Conservation (phyloP, 2,888 invertebrate species). For the Drosophila maculinotata region DNA sequence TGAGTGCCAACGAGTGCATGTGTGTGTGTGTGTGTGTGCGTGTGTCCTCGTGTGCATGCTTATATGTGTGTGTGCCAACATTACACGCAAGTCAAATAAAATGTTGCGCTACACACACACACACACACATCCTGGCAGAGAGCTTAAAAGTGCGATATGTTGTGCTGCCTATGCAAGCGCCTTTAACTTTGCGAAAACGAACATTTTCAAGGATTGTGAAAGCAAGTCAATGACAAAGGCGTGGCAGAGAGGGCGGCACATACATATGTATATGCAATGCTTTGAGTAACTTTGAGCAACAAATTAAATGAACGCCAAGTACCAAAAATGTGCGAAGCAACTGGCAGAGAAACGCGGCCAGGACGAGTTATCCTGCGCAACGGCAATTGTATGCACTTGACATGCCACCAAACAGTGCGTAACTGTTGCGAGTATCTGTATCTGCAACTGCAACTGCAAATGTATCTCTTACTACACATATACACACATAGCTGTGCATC, state of each 20-base stretch:
- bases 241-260: neutral
- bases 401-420: slow-evolving; percentile 16
- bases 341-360: neutral
- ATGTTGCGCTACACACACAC: slow-evolving; percentile 57
- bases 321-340: slow-evolving; percentile 32
- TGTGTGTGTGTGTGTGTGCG: slow-evolving; percentile 14
- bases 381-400: slow-evolving; percentile 18
- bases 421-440: slow-evolving; percentile 2
- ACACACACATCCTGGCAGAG: slow-evolving; percentile 19
- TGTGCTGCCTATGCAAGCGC: slow-evolving; percentile 51
- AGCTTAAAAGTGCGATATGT: slow-evolving; percentile 33
- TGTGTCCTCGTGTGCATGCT: slow-evolving; percentile 19
- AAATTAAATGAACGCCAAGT: slow-evolving; percentile 48
- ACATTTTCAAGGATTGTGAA: slow-evolving; percentile 51
- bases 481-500: slow-evolving; percentile 5
- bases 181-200: slow-evolving; percentile 44
- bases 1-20: slow-evolving; percentile 54
- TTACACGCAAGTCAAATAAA: slow-evolving; percentile 30
- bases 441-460: neutral
- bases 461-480: slow-evolving; percentile 1
- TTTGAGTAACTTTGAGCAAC: slow-evolving; percentile 40
- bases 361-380: slow-evolving; percentile 25
- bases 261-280: neutral
- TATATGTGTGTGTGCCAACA: slow-evolving; percentile 15
- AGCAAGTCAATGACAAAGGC: slow-evolving; percentile 42